Percentiles rank a stretch among this genome's conserved stretches.
These are phyloP conservation scores for Cyaniris semiargus DNA, from an alignment of 2,888 invertebrate genomes.

Conservation along the genomic window DNA sequence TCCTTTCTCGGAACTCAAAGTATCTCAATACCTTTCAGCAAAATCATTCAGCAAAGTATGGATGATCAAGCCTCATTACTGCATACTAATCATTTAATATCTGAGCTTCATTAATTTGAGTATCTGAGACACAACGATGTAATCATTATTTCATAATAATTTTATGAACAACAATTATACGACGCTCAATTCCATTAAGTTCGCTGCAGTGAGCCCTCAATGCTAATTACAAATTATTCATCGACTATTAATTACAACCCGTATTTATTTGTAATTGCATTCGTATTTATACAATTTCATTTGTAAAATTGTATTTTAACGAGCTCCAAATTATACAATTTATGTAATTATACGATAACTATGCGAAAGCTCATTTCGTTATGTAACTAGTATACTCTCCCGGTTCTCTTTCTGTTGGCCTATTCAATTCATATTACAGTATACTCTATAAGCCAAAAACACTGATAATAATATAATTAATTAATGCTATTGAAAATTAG, in stretches of 20 bases:
- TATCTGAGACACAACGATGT: background rate
- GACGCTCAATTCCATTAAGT: constrained; percentile 16
- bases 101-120: background rate
- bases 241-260: constrained; percentile 25
- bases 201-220: background rate
- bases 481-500: too few species aligned
- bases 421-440: background rate
- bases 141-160: constrained; percentile 22
- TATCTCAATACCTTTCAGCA: too few species aligned
- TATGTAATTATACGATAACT: background rate
- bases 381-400: background rate
- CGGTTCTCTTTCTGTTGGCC: background rate
- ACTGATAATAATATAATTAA: too few species aligned
- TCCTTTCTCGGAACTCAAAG: too few species aligned
- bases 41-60: too few species aligned
- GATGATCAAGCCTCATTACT: background rate
- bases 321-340: background rate
- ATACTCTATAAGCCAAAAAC: too few species aligned
- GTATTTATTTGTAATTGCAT: constrained; percentile 25
- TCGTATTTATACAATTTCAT: constrained; percentile 27
- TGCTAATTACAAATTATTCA: constrained; percentile 29
- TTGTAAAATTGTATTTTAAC: constrained; percentile 25
- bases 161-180: constrained; percentile 17
- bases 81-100: too few species aligned
- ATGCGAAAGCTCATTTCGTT: background rate